Base-by-base conservation (phyloP, 2,888 invertebrate genomes). In the Tipula unca region DNA sequence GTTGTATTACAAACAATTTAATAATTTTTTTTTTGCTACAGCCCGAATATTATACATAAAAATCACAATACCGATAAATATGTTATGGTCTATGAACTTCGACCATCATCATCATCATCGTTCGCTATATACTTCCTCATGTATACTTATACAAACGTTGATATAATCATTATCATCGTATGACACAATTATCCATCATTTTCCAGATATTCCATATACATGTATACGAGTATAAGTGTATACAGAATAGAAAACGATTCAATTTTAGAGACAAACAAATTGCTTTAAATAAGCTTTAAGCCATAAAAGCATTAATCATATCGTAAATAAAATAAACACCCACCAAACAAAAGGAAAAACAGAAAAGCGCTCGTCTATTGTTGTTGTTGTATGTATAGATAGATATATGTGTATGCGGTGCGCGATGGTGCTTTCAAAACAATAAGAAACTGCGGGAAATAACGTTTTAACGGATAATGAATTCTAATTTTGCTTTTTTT, bases 201-300 rank as follows among this genome's bases (percentile, higher is more conserved):
- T 25, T 69, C 48, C 17, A 69, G 13, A n/a, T n/a, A n/a, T n/a
- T n/a, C 13, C 69, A 25, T 10, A 10, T 25, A 69, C 3, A 1
- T 69, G 25, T 69, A 69, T 13, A 69, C 17, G 17, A n/a, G n/a
- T n/a, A n/a, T n/a, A n/a, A n/a, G n/a, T n/a, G n/a, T n/a, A n/a
- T n/a, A n/a, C 10, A 39, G 48, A 69, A 69, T 69, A 25, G 69
- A 69, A 69, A 69, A 69, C 69, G 69, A 69, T 69, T 69, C 69
- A 69, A 69, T 69, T 69, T 69, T 69, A 69, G 25, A 69, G 69
- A 69, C 69, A 69, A 69, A 69, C 69, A 69, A 69, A 25, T 69
- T 69, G 69, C 69, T 69, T 69, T 69, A 69, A 69, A 69, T 69
- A 69, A 69, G 69, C 69, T 69, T 69, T 69, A 69, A 69, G 69